Percentiles rank a stretch among this genome's conserved stretches.
phyloP scores from a whole-genome alignment of 2,113 vertebrate species.

The Heterotis niloticus region DNA sequence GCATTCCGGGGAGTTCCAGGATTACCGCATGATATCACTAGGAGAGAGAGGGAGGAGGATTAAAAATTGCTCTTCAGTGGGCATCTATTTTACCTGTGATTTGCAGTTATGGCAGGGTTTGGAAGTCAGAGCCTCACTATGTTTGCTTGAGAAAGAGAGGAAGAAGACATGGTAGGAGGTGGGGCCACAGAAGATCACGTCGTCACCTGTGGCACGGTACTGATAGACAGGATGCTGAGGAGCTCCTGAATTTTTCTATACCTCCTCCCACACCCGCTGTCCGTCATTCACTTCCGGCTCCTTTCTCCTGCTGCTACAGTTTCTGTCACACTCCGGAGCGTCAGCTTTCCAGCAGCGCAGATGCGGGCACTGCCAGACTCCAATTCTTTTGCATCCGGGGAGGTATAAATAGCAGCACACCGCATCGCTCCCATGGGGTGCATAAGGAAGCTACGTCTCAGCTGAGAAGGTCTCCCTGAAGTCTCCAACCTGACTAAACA shows the following conservation, averaged over 20 bases:
- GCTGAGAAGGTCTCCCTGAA: neutral
- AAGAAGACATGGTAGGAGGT: neutral
- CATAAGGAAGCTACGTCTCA: neutral
- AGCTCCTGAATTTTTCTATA: constrained; percentile 29
- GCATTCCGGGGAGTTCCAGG: constrained; percentile 89
- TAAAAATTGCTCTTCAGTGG: neutral
- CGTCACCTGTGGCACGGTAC: constrained; percentile 11
- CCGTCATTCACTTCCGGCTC: constrained; percentile 8
- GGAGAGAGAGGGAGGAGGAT: neutral
- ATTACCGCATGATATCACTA: constrained; percentile 92
- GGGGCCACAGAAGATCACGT: constrained; percentile 6
- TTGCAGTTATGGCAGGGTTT: neutral
- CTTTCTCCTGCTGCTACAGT: constrained; percentile 27
- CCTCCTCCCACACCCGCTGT: neutral
- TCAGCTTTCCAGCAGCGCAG: constrained; percentile 58
- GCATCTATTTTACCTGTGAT: neutral
- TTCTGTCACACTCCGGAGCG: constrained; percentile 30
- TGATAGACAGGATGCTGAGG: constrained; percentile 5
- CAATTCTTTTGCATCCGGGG: neutral
- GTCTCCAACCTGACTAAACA: neutral
- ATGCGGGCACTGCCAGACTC: neutral
- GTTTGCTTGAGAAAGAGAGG: too few relatives aligned
- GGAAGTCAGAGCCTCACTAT: neutral
- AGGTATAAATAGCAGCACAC: constrained; percentile 6
- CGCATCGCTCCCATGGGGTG: neutral